Conservation (phyloP, 2,113 vertebrate species). For the Paradoxurus hermaphroditus region DNA sequence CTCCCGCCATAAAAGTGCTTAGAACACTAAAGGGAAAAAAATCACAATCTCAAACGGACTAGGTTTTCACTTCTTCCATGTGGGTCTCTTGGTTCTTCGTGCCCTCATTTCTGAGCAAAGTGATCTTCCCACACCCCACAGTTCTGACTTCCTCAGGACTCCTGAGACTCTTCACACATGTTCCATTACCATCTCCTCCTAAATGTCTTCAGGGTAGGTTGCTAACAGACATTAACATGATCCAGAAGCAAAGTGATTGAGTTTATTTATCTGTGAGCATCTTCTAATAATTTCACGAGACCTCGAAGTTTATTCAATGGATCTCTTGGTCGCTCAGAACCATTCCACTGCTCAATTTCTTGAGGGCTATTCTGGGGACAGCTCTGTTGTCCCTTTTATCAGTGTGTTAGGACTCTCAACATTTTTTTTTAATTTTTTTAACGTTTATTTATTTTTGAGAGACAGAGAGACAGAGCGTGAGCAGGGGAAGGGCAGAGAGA, state of each 20-base stretch:
- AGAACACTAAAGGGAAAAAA: background rate
- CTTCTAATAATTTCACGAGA: background rate
- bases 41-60: background rate
- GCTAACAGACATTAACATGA: background rate
- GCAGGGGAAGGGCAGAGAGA: no score
- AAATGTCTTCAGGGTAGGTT: background rate
- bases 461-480: no score
- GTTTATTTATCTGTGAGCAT: background rate
- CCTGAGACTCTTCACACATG: rapidly evolving
- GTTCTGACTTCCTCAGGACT: background rate
- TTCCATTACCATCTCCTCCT: rapidly evolving
- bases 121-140: background rate
- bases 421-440: no score
- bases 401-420: background rate
- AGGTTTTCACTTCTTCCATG: background rate
- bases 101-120: background rate
- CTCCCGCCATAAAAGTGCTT: background rate
- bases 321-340: background rate
- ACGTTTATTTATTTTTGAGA: no score
- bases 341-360: background rate
- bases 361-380: background rate
- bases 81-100: background rate
- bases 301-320: background rate
- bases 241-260: background rate
- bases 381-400: background rate